These are phyloP conservation scores for Candoia aspera DNA, from an alignment of 2,113 vertebrate genomes.

Conservation along the genomic window DNA sequence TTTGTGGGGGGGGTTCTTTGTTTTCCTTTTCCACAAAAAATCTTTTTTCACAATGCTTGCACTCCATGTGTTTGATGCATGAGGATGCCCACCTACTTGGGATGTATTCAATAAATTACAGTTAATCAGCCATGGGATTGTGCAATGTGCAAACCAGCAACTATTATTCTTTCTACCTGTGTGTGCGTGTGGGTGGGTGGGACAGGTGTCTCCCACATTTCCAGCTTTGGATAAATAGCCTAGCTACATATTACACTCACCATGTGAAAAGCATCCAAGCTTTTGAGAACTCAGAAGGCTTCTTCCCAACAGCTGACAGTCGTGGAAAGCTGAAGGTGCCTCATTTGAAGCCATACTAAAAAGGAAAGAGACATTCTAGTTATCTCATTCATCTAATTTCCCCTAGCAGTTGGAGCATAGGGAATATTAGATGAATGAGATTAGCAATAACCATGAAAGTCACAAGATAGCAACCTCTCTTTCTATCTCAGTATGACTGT, in stretches of 20 bases:
- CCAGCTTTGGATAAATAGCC: not conserved
- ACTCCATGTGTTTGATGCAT: not conserved
- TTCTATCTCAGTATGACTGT: not conserved
- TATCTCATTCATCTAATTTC: not conserved
- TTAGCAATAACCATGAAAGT: not conserved
- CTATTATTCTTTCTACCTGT: not conserved
- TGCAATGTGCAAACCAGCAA: too few species aligned
- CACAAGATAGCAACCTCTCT: not conserved
- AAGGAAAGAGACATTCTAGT: not conserved
- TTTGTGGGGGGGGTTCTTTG: not conserved
- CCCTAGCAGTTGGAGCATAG: not conserved
- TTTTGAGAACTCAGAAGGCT: not conserved
- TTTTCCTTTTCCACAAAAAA: not conserved
- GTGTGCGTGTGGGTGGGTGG: too few species aligned
- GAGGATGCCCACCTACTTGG: too few species aligned
- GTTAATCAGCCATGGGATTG: too few species aligned
- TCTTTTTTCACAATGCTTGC: not conserved
- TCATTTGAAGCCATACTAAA: not conserved
- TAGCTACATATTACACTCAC: constrained; percentile 5
- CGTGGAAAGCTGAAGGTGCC: not conserved
- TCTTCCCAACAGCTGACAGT: not conserved
- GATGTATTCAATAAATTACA: too few species aligned
- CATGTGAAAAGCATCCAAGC: not conserved
- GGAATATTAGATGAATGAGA: not conserved
- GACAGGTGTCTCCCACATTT: not conserved